Evolutionary conservation across 2,888 invertebrate species (phyloP), one percentile per base, ranked within the genome.

Genomic region (Temnothorax unifasciatus): DNA sequence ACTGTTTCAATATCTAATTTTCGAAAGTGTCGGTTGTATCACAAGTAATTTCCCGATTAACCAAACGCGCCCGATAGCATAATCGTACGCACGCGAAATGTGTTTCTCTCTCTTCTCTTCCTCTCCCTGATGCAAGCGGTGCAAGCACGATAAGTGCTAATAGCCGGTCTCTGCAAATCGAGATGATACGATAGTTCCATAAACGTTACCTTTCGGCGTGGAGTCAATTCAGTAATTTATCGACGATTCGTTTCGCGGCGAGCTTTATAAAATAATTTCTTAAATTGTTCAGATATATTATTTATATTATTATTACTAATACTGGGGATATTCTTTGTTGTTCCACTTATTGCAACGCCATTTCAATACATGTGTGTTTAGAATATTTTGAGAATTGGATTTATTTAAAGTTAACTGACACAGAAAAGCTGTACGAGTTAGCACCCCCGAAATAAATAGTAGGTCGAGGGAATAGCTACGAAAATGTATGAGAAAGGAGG

Each of bases 141-240:
- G 13, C 15, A 47, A 18, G 18, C 57, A 18, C 75, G 29, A 57
- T 81, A 81, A 68, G 63, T 66, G 73, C 57, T 76, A 85, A 59
- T 83, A 63, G 57, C 21, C 15, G n/a, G 50, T n/a, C 57, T 47
- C 44, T 52, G 38, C 18, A 63, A 63, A 63, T 29, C 41, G 64
- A 47, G 38, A 57, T n/a, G 44, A 79, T 61, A 71, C 64, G 54
- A 81, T 83, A 71, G 52, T 66, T 85, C 64, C 59, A 68, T 68
- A 61, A 61, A 41, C 18, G 29, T 61, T 54, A 54, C 1, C 47
- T 64, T 25, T 57, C 54, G 9, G 9, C 5, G 2, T 29, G 15
- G 5, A 52, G 6, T 44, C 29, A 54, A 64, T 11, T 57, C 41
- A 25, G 15, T 52, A 68, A 73, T 64, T 57, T n/a, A 66, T 66